Conservation (phyloP, 1,140 invertebrate species). For the Drosophila busckii region DNA sequence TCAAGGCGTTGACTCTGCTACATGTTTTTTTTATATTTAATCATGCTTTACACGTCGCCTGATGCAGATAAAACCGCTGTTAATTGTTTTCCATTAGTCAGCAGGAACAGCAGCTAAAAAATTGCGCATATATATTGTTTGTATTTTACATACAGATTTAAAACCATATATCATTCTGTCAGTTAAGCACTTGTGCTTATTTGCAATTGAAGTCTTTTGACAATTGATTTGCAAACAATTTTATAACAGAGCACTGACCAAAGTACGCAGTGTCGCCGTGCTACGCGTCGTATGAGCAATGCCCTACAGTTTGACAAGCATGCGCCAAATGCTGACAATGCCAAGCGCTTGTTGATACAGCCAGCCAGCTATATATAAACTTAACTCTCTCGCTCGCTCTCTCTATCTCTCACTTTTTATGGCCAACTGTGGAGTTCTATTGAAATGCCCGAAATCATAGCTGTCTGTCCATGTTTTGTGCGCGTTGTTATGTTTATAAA, state of each 20-base stretch:
- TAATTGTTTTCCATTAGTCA: constrained; percentile 70
- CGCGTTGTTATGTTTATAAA: constrained; percentile 46
- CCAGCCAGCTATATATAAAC: too few species aligned
- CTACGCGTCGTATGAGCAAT: constrained; percentile 12
- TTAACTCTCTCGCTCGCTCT: constrained; percentile 1
- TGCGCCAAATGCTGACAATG: not conserved
- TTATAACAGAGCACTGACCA: constrained; percentile 15
- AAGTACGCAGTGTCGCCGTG: constrained; percentile 7
- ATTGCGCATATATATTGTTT: constrained; percentile 23
- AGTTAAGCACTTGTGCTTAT: constrained; percentile 4
- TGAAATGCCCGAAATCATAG: constrained; percentile 50
- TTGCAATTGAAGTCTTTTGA: constrained; percentile 11
- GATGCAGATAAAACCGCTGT: constrained; percentile 50
- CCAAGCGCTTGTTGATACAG: too few species aligned
- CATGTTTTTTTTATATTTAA: constrained; percentile 4
- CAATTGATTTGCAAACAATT: constrained; percentile 1
- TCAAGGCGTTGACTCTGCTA: constrained; percentile 20
- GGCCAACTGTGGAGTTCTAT: constrained; percentile 7
- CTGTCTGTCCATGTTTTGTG: constrained; percentile 37
- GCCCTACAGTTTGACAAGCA: constrained; percentile 7
- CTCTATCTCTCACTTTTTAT: constrained; percentile 1
- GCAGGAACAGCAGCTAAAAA: constrained; percentile 7
- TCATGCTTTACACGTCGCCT: constrained; percentile 49
- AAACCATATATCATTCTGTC: constrained; percentile 19
- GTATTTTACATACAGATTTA: not conserved